A percentile compares a stretch with the other conserved stretches of the same genome.
Conservation (phyloP, 2,113 vertebrate species). For the Microcebus jonahi region DNA sequence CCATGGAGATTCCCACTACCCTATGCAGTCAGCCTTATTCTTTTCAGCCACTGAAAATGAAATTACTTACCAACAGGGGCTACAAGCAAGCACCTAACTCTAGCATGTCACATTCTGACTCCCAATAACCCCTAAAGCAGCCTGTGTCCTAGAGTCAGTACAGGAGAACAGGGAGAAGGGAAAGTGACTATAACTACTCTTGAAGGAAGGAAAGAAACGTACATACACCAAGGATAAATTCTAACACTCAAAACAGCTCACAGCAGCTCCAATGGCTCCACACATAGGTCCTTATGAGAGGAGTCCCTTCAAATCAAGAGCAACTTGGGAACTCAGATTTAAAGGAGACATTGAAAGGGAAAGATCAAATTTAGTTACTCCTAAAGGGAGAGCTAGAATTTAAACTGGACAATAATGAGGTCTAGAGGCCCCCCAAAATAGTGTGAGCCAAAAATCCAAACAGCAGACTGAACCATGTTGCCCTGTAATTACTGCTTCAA, state of each 20-base stretch:
- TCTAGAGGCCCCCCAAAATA: neutral
- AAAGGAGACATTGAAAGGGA: neutral
- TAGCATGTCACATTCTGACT: neutral
- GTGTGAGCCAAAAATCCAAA: neutral
- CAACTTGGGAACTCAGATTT: neutral
- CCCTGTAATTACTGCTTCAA: neutral
- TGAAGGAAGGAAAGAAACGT: neutral
- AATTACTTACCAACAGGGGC: neutral
- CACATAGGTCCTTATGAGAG: neutral
- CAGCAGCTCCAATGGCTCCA: neutral
- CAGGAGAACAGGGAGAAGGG: neutral
- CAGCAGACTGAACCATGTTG: neutral
- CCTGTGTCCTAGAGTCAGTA: neutral
- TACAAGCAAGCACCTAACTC: neutral
- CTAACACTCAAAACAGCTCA: neutral
- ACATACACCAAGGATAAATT: neutral
- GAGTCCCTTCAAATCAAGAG: neutral
- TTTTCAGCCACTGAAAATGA: neutral
- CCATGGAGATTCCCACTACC: neutral
- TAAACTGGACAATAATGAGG: neutral
- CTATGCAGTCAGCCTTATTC: neutral
- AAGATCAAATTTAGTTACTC: neutral
- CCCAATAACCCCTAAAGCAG: neutral
- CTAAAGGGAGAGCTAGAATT: neutral
- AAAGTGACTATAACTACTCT: neutral